Percentiles rank a stretch among this genome's conserved stretches.
Conservation (phyloP, 1,140 invertebrate species). For the Drosophila bocqueti region DNA sequence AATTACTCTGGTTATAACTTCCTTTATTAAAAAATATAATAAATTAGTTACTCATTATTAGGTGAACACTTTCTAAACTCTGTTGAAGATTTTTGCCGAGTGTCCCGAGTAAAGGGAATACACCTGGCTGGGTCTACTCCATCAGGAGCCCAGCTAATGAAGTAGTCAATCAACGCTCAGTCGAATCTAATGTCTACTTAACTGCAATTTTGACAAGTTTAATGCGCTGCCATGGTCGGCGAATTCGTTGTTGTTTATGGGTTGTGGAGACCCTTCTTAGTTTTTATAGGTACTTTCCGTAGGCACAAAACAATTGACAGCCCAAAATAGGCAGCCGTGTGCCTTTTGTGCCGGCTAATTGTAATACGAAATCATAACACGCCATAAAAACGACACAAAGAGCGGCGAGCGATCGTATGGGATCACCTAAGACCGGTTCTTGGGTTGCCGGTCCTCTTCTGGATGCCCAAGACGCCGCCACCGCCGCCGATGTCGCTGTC, state of each 20-base stretch:
- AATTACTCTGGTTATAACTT: not conserved
- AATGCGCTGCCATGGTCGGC: conserved; percentile 51
- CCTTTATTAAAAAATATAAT: not conserved
- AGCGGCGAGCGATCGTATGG: conserved; percentile 44
- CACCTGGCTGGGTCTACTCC: not conserved
- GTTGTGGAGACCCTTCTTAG: not conserved
- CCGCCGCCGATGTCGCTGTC: conserved; percentile 17
- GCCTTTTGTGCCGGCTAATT: conserved; percentile 79
- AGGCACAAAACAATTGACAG: conserved; percentile 47
- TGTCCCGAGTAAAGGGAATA: not conserved
- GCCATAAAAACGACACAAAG: conserved; percentile 78
- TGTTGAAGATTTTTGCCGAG: not conserved
- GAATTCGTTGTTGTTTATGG: conserved; percentile 52
- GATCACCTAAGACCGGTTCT: conserved; percentile 47
- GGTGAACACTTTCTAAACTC: too few species aligned
- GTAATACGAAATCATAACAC: conserved; percentile 82
- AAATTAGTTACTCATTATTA: not conserved
- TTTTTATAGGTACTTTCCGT: conserved; percentile 30
- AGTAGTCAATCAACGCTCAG: conserved; percentile 54
- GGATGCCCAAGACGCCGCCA: conserved; percentile 45
- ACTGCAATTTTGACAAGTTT: conserved; percentile 76
- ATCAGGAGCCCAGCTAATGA: conserved; percentile 54
- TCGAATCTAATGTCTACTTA: conserved; percentile 67
- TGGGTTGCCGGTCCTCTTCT: conserved; percentile 18
- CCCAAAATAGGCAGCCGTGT: conserved; percentile 59